Base-by-base conservation (phyloP, 2,797 vertebrate genomes). In the Clarias fuscus region DNA sequence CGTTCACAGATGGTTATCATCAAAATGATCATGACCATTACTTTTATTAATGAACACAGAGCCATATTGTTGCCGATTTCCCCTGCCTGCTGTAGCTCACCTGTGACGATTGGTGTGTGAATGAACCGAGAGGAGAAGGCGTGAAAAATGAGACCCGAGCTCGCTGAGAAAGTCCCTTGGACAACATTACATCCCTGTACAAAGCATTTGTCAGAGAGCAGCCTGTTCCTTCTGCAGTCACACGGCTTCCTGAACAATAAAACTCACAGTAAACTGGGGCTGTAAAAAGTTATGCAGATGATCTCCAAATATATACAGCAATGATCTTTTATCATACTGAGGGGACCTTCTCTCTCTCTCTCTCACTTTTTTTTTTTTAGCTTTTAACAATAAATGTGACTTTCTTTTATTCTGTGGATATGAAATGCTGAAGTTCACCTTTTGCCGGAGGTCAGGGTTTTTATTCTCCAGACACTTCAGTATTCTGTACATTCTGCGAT, bases 141-240 rank as follows among this genome's bases (percentile, higher is more conserved):
- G 81, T 88, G 88, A 88, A 62, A 86, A 90, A 90, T 88, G 86
- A 86, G 43, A 85, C 64, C 82, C 30, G 24, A 58, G 84, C 73
- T 68, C 30, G 73, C 83, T 62, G 88, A 77, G 22, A 61, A 83
- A 79, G 86, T 90, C 91, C 90, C 90, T 88, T 87, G 88, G 90
- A 91, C 87, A 86, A 86, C 88, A 90, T 90, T 89, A 87, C 85
- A 85, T 86, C 85, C 85, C 82, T 64, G 83, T 85, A 78, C 71
- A 83, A 88, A 67, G 48, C 87, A 88, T 88, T 85, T 90, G 83
- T 89, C 85, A 88, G 80, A 24, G 40, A 81, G 67, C 84, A 87
- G 85, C 87, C 86, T 85, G 83, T 87, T 89, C 84, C 85, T 87
- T 72, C 67, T 62, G 62, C 79, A 65, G 79, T n/a, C 40, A 3